Conservation (phyloP, 2,797 vertebrate genomes). For the Peromyscus melanophrys region DNA sequence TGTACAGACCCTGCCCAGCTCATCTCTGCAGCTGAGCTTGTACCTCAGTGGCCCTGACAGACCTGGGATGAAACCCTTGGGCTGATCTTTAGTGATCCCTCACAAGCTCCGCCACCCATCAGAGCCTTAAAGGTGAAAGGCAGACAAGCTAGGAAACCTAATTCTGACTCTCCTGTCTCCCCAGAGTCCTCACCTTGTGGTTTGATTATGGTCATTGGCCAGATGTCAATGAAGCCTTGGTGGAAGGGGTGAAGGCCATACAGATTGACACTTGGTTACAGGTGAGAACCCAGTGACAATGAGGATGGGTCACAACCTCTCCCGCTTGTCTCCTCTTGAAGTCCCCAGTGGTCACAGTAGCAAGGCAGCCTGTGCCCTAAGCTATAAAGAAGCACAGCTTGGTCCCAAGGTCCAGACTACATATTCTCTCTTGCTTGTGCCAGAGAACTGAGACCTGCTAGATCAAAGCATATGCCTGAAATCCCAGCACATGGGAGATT, state of each 20-base stretch:
- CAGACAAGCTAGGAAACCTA: not conserved
- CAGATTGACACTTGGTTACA: constrained; percentile 99
- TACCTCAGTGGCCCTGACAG: not conserved
- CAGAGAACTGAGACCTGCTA: not conserved
- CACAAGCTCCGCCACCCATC: not conserved
- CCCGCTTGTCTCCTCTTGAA: not conserved
- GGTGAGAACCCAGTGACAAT: constrained; percentile 92
- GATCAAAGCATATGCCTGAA: not conserved
- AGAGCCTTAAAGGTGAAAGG: not conserved
- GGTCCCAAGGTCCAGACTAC: not conserved
- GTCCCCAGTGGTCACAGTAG: not conserved
- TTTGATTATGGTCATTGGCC: constrained; percentile 99
- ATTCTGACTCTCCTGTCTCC: constrained; percentile 22
- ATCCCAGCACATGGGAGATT: not conserved
- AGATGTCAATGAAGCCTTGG: constrained; percentile 98
- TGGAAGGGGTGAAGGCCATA: constrained; percentile 99
- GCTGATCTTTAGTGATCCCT: not conserved
- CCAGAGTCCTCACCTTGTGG: constrained; percentile 98
- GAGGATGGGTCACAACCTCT: not conserved
- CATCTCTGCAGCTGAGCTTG: not conserved
- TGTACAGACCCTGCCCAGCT: not conserved
- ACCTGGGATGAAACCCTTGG: not conserved
- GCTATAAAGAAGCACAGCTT: not conserved
- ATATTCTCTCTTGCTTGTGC: not conserved
- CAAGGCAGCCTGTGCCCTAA: accelerated